Conservation (phyloP, 2,797 vertebrate genomes). For the Micromesistius poutassou region DNA sequence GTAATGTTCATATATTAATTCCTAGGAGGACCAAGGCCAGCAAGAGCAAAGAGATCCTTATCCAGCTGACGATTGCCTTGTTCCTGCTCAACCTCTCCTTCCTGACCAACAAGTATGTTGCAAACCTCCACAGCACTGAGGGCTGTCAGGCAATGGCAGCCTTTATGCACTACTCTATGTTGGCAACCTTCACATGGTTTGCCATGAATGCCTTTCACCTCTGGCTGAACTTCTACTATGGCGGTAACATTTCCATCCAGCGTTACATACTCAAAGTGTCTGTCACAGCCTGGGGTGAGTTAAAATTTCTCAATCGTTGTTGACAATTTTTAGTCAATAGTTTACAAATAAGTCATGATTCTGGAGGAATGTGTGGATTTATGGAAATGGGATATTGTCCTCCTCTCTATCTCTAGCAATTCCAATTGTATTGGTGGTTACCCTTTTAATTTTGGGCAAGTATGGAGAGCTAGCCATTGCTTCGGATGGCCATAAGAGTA, state of each 20-base stretch:
- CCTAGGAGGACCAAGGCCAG: constrained; percentile 50
- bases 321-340: neutral
- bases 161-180: constrained; percentile 68
- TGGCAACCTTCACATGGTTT: constrained; percentile 72
- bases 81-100: constrained; percentile 66
- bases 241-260: constrained; percentile 24
- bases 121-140: neutral
- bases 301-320: neutral
- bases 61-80: constrained; percentile 64
- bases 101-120: constrained; percentile 61
- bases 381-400: neutral
- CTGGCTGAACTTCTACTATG: constrained; percentile 55
- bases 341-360: neutral
- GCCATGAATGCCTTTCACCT: constrained; percentile 66
- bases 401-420: constrained; percentile 43
- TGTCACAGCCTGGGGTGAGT: constrained; percentile 66
- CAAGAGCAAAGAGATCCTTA: constrained; percentile 45
- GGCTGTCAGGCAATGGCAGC: constrained; percentile 59
- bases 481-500: constrained; percentile 9
- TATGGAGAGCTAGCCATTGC: constrained; percentile 55
- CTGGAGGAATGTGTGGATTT: neutral
- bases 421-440: constrained; percentile 40
- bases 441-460: constrained; percentile 38
- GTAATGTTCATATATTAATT: neutral
- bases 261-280: constrained; percentile 61